Conservation (phyloP, 2,888 invertebrate species). For the Apoda limacodes region DNA sequence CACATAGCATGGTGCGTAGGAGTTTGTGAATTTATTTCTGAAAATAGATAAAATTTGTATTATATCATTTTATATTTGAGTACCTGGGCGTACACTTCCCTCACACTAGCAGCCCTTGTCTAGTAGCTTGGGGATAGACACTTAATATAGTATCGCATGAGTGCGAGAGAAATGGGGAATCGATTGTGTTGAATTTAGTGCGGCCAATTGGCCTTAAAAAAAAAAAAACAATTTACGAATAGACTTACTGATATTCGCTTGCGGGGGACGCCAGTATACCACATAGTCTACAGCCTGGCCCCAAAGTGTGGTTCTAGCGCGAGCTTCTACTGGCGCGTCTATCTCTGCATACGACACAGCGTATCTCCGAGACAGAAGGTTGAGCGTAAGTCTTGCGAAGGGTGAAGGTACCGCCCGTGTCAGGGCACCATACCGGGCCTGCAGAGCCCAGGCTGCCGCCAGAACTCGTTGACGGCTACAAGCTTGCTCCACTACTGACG, state of each 20-base stretch:
- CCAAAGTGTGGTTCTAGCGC: conserved; percentile 68
- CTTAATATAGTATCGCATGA: no score
- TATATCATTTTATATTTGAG: no score
- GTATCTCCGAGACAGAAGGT: conserved; percentile 75
- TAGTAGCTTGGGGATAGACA: no score
- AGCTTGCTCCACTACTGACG: conserved; percentile 38
- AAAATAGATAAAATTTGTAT: no score
- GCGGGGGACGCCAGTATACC: conserved; percentile 80
- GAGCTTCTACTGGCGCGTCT: conserved; percentile 41
- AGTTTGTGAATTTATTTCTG: no score
- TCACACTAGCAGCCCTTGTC: no score
- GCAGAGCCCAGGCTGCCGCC: conserved; percentile 62
- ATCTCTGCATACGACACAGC: conserved; percentile 76
- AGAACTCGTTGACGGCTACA: conserved; percentile 60
- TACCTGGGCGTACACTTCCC: no score
- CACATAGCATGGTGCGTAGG: no score
- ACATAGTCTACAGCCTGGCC: conserved; percentile 73
- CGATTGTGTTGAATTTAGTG: no score
- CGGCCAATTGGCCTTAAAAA: no score
- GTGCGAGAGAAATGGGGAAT: no score
- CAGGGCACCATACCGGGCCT: conserved; percentile 64
- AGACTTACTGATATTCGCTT: conserved; percentile 79
- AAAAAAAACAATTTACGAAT: neutral
- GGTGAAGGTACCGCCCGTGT: conserved; percentile 74
- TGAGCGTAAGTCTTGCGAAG: conserved; percentile 61